phyloP scores from a whole-genome alignment of 2,113 vertebrate genomes.

The Dinomys branickii region DNA sequence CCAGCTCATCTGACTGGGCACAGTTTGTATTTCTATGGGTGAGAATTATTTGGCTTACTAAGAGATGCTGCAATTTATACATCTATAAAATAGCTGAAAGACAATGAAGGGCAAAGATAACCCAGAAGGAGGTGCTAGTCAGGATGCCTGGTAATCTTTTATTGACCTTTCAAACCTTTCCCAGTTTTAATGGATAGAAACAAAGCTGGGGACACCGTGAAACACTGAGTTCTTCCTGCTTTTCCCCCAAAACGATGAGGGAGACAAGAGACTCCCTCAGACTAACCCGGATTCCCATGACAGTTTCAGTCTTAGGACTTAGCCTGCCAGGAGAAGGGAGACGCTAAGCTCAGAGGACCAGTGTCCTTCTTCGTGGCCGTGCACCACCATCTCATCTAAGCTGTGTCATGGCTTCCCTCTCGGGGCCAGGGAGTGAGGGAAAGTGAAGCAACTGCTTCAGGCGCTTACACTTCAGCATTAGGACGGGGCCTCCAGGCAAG shows the following conservation, averaged over 20 bases:
- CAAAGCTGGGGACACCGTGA: not conserved
- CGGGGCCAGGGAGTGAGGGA: not conserved
- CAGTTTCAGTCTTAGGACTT: not conserved
- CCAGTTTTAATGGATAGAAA: not conserved
- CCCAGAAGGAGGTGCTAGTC: not conserved
- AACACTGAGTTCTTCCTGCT: not conserved
- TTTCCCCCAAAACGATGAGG: not conserved
- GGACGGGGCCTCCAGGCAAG: not conserved
- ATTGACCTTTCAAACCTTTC: not conserved
- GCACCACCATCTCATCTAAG: not conserved
- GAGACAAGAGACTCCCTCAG: not conserved
- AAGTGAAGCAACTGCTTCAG: not conserved
- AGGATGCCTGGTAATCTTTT: not conserved
- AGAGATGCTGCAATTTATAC: not conserved
- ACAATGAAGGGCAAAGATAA: constrained; percentile 36
- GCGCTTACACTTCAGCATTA: not conserved
- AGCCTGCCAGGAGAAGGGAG: rapidly evolving
- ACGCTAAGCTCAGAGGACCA: not conserved
- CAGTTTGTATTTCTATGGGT: constrained; percentile 29
- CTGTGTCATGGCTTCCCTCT: not conserved
- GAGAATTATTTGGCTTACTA: constrained; percentile 13
- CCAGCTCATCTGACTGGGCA: not conserved
- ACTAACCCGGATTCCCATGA: not conserved
- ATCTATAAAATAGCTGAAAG: constrained; percentile 25
- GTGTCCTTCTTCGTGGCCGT: not conserved